Conservation (phyloP, 2,113 vertebrate genomes). For the Ornithorhynchus anatinus region DNA sequence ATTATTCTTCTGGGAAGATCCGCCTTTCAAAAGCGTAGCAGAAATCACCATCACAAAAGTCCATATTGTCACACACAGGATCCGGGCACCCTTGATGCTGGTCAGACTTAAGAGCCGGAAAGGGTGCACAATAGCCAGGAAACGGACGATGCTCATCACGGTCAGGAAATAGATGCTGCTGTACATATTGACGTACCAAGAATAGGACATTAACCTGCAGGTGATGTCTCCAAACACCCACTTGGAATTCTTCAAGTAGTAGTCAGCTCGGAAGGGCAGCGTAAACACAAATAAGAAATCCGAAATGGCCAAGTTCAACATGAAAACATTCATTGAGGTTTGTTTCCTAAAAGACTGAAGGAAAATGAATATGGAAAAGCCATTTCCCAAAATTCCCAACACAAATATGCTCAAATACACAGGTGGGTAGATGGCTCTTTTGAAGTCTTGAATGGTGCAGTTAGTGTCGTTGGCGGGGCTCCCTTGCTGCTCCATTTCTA, state of each 20-base stretch:
- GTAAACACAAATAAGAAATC: conserved; percentile 76
- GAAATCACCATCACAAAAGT: conserved; percentile 45
- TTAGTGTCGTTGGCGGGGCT: conserved; percentile 5
- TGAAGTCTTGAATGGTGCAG: conserved; percentile 64
- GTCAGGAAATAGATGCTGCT: conserved; percentile 80
- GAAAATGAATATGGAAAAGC: conserved; percentile 74
- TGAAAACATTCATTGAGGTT: conserved; percentile 68
- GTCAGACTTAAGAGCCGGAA: conserved; percentile 50
- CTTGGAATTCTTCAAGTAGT: conserved; percentile 63
- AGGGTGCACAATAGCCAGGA: conserved; percentile 66
- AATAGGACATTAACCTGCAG: conserved; percentile 75
- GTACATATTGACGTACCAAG: conserved; percentile 80
- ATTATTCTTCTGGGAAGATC: not conserved
- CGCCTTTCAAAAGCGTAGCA: conserved; percentile 26
- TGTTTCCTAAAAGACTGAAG: conserved; percentile 50
- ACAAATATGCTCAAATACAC: conserved; percentile 68
- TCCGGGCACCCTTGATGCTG: conserved; percentile 46
- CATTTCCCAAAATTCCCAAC: conserved; percentile 65
- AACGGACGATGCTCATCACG: conserved; percentile 71
- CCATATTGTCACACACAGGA: conserved; percentile 67
- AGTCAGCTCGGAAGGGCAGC: conserved; percentile 71
- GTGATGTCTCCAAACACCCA: conserved; percentile 72
- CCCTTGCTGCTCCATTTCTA: not conserved
- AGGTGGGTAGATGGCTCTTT: conserved; percentile 66
- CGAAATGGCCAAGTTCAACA: conserved; percentile 78